A percentile compares a stretch with the other conserved stretches of the same genome.
phyloP scores from a whole-genome alignment of 2,113 vertebrate genomes.

The Copsychus sechellarum region DNA sequence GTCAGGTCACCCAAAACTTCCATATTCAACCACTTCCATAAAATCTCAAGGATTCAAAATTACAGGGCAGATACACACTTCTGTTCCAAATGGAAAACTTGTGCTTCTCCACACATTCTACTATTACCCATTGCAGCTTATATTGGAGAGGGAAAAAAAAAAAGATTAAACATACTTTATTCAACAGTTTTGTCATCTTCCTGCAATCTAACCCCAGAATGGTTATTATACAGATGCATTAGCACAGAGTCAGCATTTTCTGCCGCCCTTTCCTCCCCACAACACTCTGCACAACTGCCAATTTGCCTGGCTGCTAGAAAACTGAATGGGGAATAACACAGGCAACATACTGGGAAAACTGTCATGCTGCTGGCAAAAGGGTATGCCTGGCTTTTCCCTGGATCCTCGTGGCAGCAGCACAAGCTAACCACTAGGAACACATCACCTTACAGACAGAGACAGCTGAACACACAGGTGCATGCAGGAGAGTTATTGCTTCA shows the following conservation, averaged over 20 bases:
- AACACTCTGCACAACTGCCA: neutral
- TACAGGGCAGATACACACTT: neutral
- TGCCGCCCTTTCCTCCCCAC: neutral
- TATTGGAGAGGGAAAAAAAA: neutral
- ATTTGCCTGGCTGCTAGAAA: neutral
- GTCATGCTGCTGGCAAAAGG: neutral
- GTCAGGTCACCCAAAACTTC: neutral
- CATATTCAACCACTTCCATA: neutral
- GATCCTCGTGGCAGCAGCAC: neutral
- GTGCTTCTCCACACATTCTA: neutral
- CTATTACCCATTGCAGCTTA: neutral
- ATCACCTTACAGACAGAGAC: neutral
- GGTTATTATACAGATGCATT: neutral
- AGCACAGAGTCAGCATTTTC: neutral
- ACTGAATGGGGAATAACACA: neutral
- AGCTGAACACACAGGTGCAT: neutral
- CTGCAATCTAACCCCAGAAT: neutral
- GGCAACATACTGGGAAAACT: neutral
- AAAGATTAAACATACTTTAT: neutral
- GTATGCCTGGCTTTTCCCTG: neutral
- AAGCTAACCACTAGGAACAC: neutral
- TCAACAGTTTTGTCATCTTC: neutral
- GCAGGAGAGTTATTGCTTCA: neutral
- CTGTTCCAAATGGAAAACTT: neutral
- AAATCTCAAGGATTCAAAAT: neutral